These are phyloP conservation scores for Onychorhynchus coronatus DNA, from an alignment of 2,113 vertebrate species.

Conservation along the genomic window DNA sequence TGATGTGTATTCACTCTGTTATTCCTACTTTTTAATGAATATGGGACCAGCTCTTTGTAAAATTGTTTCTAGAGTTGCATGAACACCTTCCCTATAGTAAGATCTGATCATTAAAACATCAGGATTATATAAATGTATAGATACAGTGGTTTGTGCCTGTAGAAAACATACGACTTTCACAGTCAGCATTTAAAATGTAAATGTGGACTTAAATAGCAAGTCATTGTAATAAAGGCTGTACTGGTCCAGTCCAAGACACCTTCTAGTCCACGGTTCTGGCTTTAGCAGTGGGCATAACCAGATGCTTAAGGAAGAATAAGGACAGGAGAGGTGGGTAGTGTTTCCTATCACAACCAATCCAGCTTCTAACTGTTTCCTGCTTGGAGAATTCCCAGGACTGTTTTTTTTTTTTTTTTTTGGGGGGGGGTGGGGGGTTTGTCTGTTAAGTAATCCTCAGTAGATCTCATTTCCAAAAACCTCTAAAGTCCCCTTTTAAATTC, in stretches of 20 bases:
- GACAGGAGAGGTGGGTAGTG: background rate
- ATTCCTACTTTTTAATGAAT: background rate
- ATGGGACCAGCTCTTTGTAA: background rate
- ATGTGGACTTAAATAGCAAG: background rate
- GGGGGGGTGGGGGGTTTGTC: too few species aligned
- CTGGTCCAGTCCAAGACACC: background rate
- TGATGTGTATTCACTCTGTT: background rate
- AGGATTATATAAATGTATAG: background rate
- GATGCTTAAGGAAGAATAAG: background rate
- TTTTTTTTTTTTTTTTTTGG: background rate
- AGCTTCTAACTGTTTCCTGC: background rate
- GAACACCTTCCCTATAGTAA: background rate
- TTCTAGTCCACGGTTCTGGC: background rate
- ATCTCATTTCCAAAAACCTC: background rate
- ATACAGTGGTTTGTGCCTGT: background rate
- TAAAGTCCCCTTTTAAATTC: background rate
- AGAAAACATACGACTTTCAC: background rate
- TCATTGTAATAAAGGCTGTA: background rate
- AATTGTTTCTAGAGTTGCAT: background rate
- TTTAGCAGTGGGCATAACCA: background rate
- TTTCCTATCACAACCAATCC: background rate
- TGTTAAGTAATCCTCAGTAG: background rate
- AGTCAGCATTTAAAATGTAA: background rate
- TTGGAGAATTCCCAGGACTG: background rate
- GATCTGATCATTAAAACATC: background rate